Percentiles rank a stretch among this genome's conserved stretches.
Conservation (phyloP, 2,888 invertebrate genomes). For the Vanessa cardui region DNA sequence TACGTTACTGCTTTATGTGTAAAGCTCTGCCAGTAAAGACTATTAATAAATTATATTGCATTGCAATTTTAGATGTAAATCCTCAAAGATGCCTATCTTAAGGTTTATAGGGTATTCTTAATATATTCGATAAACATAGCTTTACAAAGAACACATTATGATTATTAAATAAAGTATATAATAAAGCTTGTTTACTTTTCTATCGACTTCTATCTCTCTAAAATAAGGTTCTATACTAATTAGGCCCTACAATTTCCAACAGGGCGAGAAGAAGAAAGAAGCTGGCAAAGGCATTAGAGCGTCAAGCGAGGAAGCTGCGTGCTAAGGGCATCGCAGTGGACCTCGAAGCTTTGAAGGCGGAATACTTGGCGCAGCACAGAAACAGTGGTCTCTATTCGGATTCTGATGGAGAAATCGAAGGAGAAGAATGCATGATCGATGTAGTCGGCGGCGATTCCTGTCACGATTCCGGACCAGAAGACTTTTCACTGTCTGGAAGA, state of each 20-base stretch:
- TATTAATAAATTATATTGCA: too few relatives aligned
- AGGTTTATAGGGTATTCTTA: too few relatives aligned
- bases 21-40: too few relatives aligned
- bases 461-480: slow-evolving; percentile 85
- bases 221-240: slow-evolving; percentile 79
- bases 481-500: slow-evolving; percentile 83
- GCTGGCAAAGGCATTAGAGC: slow-evolving; percentile 94
- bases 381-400: slow-evolving; percentile 84
- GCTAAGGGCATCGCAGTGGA: slow-evolving; percentile 96
- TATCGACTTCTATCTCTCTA: slow-evolving; percentile 28
- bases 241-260: slow-evolving; percentile 76
- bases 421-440: slow-evolving; percentile 90
- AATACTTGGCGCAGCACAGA: slow-evolving; percentile 91
- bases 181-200: neutral
- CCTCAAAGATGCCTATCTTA: too few relatives aligned
- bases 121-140: neutral
- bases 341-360: slow-evolving; percentile 91
- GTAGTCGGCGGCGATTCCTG: slow-evolving; percentile 93
- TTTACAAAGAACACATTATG: neutral
- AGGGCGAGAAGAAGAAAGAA: slow-evolving; percentile 95
- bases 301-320: slow-evolving; percentile 95
- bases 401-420: slow-evolving; percentile 83
- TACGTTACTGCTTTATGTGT: too few relatives aligned
- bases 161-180: too few relatives aligned
- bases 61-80: too few relatives aligned